Conservation (phyloP, 2,113 vertebrate genomes). For the Rhabdornis inornatus region DNA sequence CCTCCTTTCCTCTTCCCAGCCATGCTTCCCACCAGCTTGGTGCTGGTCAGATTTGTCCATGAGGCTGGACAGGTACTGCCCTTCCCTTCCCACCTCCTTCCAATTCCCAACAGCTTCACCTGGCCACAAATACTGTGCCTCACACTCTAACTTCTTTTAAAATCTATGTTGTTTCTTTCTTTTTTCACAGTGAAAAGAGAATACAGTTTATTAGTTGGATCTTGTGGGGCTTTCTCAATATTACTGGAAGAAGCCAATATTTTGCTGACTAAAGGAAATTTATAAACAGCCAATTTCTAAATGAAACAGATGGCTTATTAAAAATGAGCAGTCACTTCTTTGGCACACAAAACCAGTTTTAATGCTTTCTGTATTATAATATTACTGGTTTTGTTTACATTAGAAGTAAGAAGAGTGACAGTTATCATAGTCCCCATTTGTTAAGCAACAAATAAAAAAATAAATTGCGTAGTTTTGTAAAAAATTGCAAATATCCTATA, state of each 20-base stretch:
- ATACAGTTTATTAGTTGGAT: conserved; percentile 9
- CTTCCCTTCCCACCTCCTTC: not conserved
- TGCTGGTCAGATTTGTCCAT: not conserved
- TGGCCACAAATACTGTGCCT: not conserved
- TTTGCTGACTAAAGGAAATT: conserved; percentile 32
- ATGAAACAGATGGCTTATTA: conserved; percentile 61
- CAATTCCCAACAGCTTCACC: not conserved
- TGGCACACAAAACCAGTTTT: conserved; percentile 7
- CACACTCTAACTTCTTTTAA: not conserved
- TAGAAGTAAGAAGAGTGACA: not conserved
- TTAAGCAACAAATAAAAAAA: not conserved
- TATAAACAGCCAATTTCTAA: conserved; percentile 55
- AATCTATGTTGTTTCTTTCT: not conserved
- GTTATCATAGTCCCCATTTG: not conserved
- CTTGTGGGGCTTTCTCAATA: not conserved
- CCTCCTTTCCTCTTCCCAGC: not conserved
- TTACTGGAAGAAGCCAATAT: not conserved
- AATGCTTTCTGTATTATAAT: conserved; percentile 25
- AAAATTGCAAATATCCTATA: not conserved
- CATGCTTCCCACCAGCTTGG: not conserved
- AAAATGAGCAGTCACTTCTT: conserved; percentile 58
- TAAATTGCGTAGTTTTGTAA: not conserved
- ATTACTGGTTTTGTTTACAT: not conserved
- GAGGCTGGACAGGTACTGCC: not conserved
- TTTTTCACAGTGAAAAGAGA: not conserved